These are phyloP conservation scores for Pelobates cultripes DNA, from an alignment of 2,797 vertebrate species.

Conservation along the genomic window DNA sequence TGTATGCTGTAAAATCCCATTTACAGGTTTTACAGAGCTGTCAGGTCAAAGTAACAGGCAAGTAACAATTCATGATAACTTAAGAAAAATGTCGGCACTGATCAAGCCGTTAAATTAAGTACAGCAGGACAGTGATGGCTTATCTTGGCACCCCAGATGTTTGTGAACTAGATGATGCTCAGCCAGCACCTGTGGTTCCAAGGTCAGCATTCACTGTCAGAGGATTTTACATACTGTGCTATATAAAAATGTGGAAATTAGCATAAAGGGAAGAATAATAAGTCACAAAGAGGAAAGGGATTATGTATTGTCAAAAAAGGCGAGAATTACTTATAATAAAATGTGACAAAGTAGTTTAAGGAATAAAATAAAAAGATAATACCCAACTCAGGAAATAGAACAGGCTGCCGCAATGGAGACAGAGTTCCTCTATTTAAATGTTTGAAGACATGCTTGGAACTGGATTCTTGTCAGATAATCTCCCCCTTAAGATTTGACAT, in stretches of 20 bases:
- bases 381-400: not conserved
- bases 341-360: not conserved
- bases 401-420: not conserved
- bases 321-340: not conserved
- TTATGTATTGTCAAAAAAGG: not conserved
- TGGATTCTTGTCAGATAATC: conserved; percentile 9
- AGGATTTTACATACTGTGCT: not conserved
- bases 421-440: not conserved
- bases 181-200: no score
- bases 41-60: conserved; percentile 34
- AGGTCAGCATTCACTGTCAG: not conserved
- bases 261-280: not conserved
- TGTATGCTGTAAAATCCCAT: conserved; percentile 39
- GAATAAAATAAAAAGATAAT: conserved; percentile 1
- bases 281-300: not conserved
- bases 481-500: conserved; percentile 15
- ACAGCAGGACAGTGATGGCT: not conserved
- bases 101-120: conserved; percentile 24
- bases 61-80: conserved; percentile 37
- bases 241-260: conserved; percentile 1
- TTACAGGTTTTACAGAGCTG: conserved; percentile 40
- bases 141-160: no score
- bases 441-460: not conserved
- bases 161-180: no score
- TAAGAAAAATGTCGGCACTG: conserved; percentile 23